These are phyloP conservation scores for Erinaceus europaeus DNA, from an alignment of 2,113 vertebrate genomes.

Conservation along the genomic window DNA sequence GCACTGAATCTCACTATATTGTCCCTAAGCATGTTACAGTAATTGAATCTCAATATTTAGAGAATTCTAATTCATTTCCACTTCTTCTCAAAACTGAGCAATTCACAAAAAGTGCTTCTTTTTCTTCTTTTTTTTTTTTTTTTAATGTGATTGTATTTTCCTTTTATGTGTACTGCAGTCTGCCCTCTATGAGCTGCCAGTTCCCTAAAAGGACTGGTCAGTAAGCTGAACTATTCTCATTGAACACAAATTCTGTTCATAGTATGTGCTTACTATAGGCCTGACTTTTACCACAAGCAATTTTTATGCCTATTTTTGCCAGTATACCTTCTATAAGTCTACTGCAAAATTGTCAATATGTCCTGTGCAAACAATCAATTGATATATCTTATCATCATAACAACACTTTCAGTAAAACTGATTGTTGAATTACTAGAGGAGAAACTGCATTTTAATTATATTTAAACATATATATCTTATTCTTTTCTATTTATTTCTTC, in stretches of 20 bases:
- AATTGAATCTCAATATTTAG: slow-evolving; percentile 80
- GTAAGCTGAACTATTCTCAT: slow-evolving; percentile 43
- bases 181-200: not conserved
- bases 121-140: not conserved
- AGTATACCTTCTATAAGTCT: slow-evolving; percentile 68
- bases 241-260: slow-evolving; percentile 66
- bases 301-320: slow-evolving; percentile 51
- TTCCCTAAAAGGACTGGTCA: slow-evolving; percentile 26
- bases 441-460: no score
- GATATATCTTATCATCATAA: slow-evolving; percentile 67
- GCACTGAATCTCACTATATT: slow-evolving; percentile 78
- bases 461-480: no score
- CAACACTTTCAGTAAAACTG: no score
- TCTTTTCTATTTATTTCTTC: no score
- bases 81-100: not conserved
- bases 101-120: slow-evolving; percentile 32
- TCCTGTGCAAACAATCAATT: slow-evolving; percentile 77
- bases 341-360: slow-evolving; percentile 70
- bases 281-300: slow-evolving; percentile 75
- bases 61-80: slow-evolving; percentile 77
- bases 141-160: slow-evolving; percentile 23
- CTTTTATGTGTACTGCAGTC: not conserved
- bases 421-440: no score
- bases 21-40: slow-evolving; percentile 76
- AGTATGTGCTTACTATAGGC: slow-evolving; percentile 66